Evolutionary conservation across 2,888 invertebrate species (phyloP).

Genomic region (Chouioia cunea): DNA sequence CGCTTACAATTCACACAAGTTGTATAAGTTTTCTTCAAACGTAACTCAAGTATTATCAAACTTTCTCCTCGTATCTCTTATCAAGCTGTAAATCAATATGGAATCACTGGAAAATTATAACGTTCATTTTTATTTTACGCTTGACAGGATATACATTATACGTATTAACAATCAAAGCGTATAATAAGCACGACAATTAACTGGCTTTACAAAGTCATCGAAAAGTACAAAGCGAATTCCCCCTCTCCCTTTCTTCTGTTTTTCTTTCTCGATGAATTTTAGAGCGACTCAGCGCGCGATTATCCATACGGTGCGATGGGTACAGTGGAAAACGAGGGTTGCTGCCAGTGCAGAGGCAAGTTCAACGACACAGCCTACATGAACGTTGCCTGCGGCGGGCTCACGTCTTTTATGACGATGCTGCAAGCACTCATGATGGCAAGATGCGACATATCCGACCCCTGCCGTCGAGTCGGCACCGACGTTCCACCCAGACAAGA

Average conservation of each 20-base stretch:
- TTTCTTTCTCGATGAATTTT: constrained; percentile 9
- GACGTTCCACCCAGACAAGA: constrained; percentile 56
- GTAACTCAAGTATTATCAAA: constrained; percentile 3
- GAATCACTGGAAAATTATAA: no score
- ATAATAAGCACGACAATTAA: no score
- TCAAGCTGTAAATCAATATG: no score
- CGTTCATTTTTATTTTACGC: no score
- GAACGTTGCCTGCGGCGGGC: constrained; percentile 55
- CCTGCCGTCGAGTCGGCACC: constrained; percentile 62
- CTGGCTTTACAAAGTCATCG: no score
- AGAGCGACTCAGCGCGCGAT: constrained; percentile 15
- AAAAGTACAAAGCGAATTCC: background rate
- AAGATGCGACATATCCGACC: constrained; percentile 62
- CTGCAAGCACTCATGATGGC: constrained; percentile 60
- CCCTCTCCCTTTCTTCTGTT: no score
- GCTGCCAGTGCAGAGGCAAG: constrained; percentile 55
- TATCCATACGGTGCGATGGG: constrained; percentile 43
- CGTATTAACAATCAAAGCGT: no score
- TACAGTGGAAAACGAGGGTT: constrained; percentile 41
- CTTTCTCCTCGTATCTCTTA: constrained; percentile 19
- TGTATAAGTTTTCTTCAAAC: constrained; percentile 1
- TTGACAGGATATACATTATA: no score
- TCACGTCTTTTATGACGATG: constrained; percentile 61
- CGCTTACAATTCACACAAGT: constrained; percentile 9
- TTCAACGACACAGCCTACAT: constrained; percentile 63